Percentiles rank a stretch among this genome's conserved stretches.
These are phyloP conservation scores for Gymnothorax reevesii DNA, from an alignment of 2,797 vertebrate genomes.

Conservation along the genomic window DNA sequence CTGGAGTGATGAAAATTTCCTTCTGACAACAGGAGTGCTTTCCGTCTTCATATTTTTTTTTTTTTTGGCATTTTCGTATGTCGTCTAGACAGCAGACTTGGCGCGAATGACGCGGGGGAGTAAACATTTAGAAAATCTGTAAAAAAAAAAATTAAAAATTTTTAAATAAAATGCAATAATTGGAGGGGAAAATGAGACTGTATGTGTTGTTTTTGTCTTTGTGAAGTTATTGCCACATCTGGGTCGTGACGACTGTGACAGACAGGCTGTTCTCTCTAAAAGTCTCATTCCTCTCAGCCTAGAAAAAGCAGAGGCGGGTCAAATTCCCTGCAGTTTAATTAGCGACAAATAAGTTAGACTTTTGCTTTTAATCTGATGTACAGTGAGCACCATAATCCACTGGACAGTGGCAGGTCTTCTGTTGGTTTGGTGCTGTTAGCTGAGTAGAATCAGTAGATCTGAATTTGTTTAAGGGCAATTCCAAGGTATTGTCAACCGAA, in stretches of 20 bases:
- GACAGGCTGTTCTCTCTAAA: not conserved
- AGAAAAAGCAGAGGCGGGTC: not conserved
- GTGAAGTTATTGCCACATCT: no score
- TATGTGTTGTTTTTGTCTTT: no score
- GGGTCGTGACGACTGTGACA: not conserved
- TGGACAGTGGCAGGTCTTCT: no score
- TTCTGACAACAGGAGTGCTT: not conserved
- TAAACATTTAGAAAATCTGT: not conserved
- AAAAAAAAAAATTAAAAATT: no score
- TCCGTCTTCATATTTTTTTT: not conserved
- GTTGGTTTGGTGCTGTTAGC: no score
- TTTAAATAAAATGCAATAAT: not conserved
- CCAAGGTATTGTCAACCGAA: no score
- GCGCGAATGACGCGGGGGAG: not conserved
- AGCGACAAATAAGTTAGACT: not conserved
- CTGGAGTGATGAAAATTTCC: not conserved
- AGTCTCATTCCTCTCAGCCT: not conserved
- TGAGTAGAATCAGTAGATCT: no score
- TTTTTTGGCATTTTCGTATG: not conserved
- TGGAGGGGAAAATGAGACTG: not conserved
- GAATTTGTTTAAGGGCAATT: no score
- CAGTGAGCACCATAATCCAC: no score
- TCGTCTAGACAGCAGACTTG: constrained; percentile 8
- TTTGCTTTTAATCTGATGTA: not conserved
- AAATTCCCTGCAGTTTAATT: not conserved